Evolutionary conservation across 2,888 invertebrate genomes (phyloP), one percentile per base, ranked within the genome.

Genomic region (Steinernema scapterisci): DNA sequence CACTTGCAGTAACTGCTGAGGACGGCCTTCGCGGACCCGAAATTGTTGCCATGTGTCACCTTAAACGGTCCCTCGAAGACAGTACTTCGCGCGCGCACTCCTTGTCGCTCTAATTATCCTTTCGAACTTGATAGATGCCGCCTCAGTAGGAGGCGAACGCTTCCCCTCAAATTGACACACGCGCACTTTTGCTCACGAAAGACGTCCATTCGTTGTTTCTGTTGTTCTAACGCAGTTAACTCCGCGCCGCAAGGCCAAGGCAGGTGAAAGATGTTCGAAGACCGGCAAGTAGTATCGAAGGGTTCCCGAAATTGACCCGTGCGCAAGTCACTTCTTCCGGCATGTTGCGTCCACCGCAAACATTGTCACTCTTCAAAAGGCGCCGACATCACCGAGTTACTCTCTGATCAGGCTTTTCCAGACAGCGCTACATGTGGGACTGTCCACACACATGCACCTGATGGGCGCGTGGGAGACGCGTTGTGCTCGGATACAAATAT

Each of bases 31-130:
- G 63, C 5, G 54, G 23, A 54, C 5, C 23, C 21, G 21, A 63
- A 63, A 63, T 27, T 63, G 63, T 63, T 63, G 63, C 63, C 63
- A 63, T 63, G 63, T 63, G 63, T 31, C 63, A n/a, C 27, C 31
- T 54, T 54, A 63, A 63, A 63, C 63, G 63, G 63, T 31, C 63
- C 16, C 63, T 63, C 31, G 63, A 25, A 63, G 63, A 63, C 63
- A 52, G 52, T 21, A 52, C 19, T 9, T 21, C 52, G 52, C 48
- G 48, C 48, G 38, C 38, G 38, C 9, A 3, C 38, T 38, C 9
- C 38, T 48, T 19, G 48, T 48, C 48, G n/a, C 21, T 6, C 63
- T 63, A 63, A 63, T 63, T 63, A 27, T 63, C 25, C 38, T 2
- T 13, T 7, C 25, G 31, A 63, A 63, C 16, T 16, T 63, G 63